These are phyloP conservation scores for Pelobates fuscus DNA, from an alignment of 2,113 vertebrate species.

Conservation along the genomic window DNA sequence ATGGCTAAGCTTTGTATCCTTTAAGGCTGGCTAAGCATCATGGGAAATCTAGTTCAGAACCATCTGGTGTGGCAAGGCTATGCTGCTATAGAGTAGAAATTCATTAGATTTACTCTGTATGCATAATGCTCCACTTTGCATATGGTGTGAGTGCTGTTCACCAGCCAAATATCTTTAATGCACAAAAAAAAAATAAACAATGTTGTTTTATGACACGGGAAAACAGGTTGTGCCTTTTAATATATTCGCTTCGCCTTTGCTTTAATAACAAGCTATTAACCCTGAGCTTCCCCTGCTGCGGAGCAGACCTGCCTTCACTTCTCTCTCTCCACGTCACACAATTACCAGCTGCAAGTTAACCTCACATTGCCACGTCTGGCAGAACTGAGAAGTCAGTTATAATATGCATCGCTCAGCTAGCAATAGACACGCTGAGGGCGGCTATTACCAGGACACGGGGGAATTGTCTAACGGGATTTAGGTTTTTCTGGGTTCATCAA, in stretches of 20 bases:
- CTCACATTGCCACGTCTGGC: neutral
- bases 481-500: neutral
- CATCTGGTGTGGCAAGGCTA: too few species aligned
- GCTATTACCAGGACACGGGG: neutral
- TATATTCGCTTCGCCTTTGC: neutral
- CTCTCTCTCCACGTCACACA: neutral
- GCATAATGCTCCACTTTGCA: too few species aligned
- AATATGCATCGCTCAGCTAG: too few species aligned
- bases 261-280: conserved; percentile 1
- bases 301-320: neutral
- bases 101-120: too few species aligned
- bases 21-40: too few species aligned
- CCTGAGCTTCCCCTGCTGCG: neutral
- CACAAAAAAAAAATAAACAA: too few species aligned
- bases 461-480: neutral
- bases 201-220: too few species aligned
- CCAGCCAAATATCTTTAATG: too few species aligned
- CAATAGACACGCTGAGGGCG: neutral
- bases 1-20: too few species aligned
- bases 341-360: neutral
- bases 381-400: neutral
- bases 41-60: too few species aligned
- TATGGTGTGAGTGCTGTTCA: too few species aligned
- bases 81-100: too few species aligned
- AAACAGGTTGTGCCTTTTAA: neutral